These are phyloP conservation scores for Sphinx pinastri DNA, from an alignment of 2,888 invertebrate species.

Conservation along the genomic window DNA sequence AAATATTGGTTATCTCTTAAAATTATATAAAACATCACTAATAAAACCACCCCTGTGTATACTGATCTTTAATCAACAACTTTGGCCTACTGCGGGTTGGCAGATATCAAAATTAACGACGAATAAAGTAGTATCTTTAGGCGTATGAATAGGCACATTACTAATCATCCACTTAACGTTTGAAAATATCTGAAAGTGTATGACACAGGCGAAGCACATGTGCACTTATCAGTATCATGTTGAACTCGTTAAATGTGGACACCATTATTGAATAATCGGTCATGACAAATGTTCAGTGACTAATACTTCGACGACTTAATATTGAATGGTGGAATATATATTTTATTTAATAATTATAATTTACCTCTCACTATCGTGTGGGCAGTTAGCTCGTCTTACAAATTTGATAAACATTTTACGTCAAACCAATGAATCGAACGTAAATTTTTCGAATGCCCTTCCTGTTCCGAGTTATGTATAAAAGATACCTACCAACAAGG, in stretches of 20 bases:
- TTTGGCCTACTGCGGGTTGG: neutral
- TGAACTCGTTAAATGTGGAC: constrained; percentile 27
- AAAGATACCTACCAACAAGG: too few relatives aligned
- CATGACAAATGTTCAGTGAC: neutral
- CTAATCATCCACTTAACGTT: constrained; percentile 24
- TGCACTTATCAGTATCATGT: constrained; percentile 25
- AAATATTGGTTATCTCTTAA: too few relatives aligned
- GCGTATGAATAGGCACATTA: constrained; percentile 2
- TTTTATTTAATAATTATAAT: neutral
- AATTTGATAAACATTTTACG: too few relatives aligned
- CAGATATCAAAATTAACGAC: neutral
- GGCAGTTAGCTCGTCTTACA: too few relatives aligned
- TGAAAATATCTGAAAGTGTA: constrained; percentile 19
- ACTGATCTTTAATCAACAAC: too few relatives aligned
- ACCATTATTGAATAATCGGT: constrained; percentile 24
- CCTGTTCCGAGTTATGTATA: too few relatives aligned
- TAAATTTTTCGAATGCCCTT: too few relatives aligned
- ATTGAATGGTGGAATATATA: constrained; percentile 8
- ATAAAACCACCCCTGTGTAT: too few relatives aligned
- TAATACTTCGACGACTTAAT: neutral
- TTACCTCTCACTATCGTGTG: too few relatives aligned
- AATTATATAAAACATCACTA: too few relatives aligned
- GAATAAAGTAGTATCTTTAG: neutral
- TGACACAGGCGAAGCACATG: constrained; percentile 21
- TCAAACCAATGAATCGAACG: too few relatives aligned